Evolutionary conservation across 2,888 invertebrate genomes (phyloP).

Genomic region (Chrysolina americana): DNA sequence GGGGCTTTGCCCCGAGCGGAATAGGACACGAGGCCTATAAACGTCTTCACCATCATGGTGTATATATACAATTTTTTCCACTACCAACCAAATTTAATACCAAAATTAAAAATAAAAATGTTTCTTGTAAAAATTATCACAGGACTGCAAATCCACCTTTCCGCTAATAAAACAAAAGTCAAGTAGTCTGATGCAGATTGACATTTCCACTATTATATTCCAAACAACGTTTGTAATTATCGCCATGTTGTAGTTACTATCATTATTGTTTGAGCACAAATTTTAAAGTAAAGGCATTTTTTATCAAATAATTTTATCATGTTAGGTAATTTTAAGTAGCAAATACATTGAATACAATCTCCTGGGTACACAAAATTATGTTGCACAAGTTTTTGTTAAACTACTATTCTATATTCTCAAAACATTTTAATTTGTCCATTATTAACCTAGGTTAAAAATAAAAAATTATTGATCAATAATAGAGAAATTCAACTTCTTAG

Average conservation of each 20-base stretch:
- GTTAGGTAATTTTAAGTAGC: background rate
- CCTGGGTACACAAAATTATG: slow-evolving; percentile 24
- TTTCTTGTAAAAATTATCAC: background rate
- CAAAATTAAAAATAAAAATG: background rate
- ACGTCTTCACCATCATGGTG: no score
- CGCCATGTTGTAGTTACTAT: background rate
- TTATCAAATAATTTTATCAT: slow-evolving; percentile 1
- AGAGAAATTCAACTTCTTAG: background rate
- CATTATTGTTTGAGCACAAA: slow-evolving; percentile 1
- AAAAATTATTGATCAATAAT: slow-evolving; percentile 16
- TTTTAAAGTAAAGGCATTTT: background rate
- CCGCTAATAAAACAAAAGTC: background rate
- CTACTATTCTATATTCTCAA: slow-evolving; percentile 26
- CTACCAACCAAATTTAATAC: background rate
- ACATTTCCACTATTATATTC: slow-evolving; percentile 1
- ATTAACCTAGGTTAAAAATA: slow-evolving; percentile 5
- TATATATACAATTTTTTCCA: background rate
- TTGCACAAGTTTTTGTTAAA: slow-evolving; percentile 25
- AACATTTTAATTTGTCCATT: slow-evolving; percentile 16
- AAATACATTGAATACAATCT: slow-evolving; percentile 24
- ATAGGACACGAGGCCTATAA: no score
- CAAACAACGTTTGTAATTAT: slow-evolving; percentile 1
- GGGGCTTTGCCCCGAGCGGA: no score
- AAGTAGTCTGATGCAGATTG: slow-evolving; percentile 1
- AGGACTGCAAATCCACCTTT: background rate